Conservation (phyloP, 2,888 invertebrate genomes). For the Agrotis ipsilon region DNA sequence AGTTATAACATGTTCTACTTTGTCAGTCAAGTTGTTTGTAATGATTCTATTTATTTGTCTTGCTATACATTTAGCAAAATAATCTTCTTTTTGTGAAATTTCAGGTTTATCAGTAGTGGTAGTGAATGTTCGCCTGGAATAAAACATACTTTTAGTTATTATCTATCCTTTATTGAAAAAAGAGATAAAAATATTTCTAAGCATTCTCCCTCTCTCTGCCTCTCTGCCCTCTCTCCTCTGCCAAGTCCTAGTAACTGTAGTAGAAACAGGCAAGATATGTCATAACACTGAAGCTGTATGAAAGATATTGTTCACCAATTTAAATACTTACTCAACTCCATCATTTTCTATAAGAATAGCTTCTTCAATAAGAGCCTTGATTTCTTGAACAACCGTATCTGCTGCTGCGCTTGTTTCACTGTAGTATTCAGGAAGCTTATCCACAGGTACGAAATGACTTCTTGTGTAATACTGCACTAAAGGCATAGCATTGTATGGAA, state of each 20-base stretch:
- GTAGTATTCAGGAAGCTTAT: slow-evolving; percentile 92
- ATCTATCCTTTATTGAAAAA: background rate
- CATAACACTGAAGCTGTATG: background rate
- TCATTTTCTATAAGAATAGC: slow-evolving; percentile 92
- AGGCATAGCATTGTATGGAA: slow-evolving; percentile 93
- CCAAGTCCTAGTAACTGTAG: background rate
- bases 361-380: slow-evolving; percentile 92
- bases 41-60: slow-evolving; percentile 94
- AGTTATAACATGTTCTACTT: slow-evolving; percentile 92
- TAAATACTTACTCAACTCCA: slow-evolving; percentile 89
- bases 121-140: slow-evolving; percentile 71
- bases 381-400: slow-evolving; percentile 85
- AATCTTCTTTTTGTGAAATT: slow-evolving; percentile 82
- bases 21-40: slow-evolving; percentile 90
- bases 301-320: background rate
- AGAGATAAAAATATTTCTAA: background rate
- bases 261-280: background rate
- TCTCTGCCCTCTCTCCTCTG: too few species aligned
- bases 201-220: too few species aligned
- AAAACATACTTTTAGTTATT: background rate
- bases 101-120: slow-evolving; percentile 68
- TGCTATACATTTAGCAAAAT: slow-evolving; percentile 88
- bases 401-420: slow-evolving; percentile 85
- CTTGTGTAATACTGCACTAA: slow-evolving; percentile 95
- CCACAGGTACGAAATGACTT: slow-evolving; percentile 92